These are phyloP conservation scores for Leptobrachium ailaonicum DNA, from an alignment of 2,113 vertebrate species.

Conservation along the genomic window DNA sequence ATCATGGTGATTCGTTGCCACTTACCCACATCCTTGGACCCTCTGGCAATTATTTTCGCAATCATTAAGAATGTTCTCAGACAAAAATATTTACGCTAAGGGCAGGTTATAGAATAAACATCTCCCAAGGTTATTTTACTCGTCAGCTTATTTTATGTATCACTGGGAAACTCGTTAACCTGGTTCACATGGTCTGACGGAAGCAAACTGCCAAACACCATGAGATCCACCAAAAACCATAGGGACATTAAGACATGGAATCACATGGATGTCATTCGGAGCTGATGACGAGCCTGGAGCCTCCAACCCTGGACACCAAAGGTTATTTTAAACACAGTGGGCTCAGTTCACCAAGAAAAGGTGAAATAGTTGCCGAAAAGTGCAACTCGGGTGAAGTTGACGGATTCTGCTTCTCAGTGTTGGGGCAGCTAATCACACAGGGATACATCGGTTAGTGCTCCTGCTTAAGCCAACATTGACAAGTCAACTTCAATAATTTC, in stretches of 20 bases:
- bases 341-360: too few relatives aligned
- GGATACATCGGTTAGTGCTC: too few relatives aligned
- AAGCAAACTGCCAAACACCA: neutral
- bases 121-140: slow-evolving; percentile 18
- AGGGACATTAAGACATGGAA: neutral
- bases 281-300: neutral
- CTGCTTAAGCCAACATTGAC: too few relatives aligned
- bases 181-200: neutral
- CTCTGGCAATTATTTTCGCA: slow-evolving; percentile 12
- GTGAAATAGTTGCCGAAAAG: too few relatives aligned
- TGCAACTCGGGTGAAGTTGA: too few relatives aligned
- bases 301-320: neutral
- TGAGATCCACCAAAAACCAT: neutral
- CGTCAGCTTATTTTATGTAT: neutral
- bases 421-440: too few relatives aligned
- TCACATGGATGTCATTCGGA: neutral
- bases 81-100: slow-evolving; percentile 40
- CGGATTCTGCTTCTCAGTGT: too few relatives aligned
- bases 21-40: neutral
- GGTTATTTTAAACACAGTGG: too few relatives aligned
- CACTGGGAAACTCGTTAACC: neutral
- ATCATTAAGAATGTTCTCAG: slow-evolving; percentile 20
- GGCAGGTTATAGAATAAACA: slow-evolving; percentile 29
- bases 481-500: too few relatives aligned
- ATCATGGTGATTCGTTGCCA: neutral